These are phyloP conservation scores for Pampusana beccarii DNA, from an alignment of 2,113 vertebrate genomes.

Conservation along the genomic window DNA sequence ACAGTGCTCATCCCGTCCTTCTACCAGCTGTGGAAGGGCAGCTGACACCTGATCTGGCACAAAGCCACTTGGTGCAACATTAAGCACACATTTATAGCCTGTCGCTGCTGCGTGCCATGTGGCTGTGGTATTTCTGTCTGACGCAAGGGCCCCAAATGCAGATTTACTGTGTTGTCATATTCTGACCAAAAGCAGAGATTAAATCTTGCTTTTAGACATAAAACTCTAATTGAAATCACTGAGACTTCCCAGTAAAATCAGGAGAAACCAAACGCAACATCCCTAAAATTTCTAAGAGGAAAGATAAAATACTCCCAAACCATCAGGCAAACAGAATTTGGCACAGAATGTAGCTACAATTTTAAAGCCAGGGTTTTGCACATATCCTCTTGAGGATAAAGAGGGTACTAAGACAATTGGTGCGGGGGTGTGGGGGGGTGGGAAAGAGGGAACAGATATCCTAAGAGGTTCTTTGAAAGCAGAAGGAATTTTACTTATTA, in stretches of 20 bases:
- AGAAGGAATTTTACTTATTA: neutral
- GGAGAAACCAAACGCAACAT: neutral
- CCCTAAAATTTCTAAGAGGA: neutral
- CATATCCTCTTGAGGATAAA: neutral
- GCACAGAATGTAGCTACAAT: neutral
- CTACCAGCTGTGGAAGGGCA: neutral
- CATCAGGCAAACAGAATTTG: fast-evolving
- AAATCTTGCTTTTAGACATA: neutral
- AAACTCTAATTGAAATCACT: neutral
- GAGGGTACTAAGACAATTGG: neutral
- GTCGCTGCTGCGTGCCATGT: neutral
- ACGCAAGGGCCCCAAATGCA: neutral
- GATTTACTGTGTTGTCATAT: neutral
- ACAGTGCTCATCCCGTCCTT: neutral
- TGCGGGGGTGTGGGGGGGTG: too few species aligned
- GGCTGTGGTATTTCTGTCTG: neutral
- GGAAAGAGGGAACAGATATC: neutral
- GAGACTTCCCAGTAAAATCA: neutral
- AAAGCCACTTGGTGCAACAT: neutral
- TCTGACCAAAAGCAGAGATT: neutral
- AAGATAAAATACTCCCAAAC: neutral
- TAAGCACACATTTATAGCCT: neutral
- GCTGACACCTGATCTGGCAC: neutral
- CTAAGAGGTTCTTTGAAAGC: neutral
- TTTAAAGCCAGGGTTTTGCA: neutral